Percentiles rank a stretch among this genome's conserved stretches.
Evolutionary conservation across 1,140 invertebrate species (phyloP).

Genomic region (Pemphigus obesinymphae): DNA sequence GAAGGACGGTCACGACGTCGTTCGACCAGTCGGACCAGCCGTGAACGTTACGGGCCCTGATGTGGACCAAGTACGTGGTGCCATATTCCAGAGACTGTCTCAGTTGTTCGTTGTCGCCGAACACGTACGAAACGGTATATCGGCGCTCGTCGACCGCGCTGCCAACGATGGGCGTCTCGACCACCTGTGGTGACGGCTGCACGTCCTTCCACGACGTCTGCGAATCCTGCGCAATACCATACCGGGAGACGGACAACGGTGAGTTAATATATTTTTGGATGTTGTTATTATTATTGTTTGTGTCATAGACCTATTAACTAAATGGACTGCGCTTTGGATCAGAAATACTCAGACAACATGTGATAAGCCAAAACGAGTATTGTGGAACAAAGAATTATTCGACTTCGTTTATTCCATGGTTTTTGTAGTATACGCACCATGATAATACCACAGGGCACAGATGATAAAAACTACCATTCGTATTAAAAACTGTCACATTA

Average conservation of each 20-base stretch:
- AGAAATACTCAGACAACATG: too few relatives aligned
- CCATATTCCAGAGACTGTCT: neutral
- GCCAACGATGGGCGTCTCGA: neutral
- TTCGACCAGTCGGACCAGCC: conserved; percentile 28
- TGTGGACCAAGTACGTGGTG: neutral
- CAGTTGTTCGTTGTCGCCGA: neutral
- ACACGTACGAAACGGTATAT: neutral
- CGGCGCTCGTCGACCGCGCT: neutral
- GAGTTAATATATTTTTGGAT: neutral
- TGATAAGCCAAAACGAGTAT: too few relatives aligned
- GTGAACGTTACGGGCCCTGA: neutral
- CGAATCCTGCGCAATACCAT: neutral
- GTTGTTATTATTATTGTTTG: neutral
- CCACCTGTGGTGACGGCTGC: neutral
- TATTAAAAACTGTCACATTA: too few relatives aligned
- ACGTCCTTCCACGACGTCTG: neutral
- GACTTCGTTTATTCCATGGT: too few relatives aligned
- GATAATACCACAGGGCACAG: too few relatives aligned
- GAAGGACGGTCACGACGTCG: neutral
- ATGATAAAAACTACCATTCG: too few relatives aligned
- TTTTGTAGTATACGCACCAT: too few relatives aligned
- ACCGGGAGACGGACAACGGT: neutral
- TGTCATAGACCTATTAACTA: neutral
- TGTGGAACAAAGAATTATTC: too few relatives aligned
- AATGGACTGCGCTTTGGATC: too few relatives aligned